phyloP scores from a whole-genome alignment of 2,888 invertebrate species.

The Dastarcus helophoroides region DNA sequence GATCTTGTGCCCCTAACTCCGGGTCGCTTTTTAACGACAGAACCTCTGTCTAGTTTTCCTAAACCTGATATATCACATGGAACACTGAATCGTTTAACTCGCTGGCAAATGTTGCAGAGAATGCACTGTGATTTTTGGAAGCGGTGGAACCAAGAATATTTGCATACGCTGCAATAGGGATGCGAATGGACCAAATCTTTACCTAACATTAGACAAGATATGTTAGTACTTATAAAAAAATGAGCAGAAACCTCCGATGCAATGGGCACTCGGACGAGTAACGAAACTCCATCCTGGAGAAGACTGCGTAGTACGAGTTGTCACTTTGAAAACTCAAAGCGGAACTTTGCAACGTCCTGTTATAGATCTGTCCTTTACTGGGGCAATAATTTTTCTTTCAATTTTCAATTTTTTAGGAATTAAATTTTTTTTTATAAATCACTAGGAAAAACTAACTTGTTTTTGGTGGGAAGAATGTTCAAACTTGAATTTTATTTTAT shows the following conservation, averaged over 20 bases:
- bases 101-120: constrained; percentile 10
- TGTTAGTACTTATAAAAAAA: constrained; percentile 12
- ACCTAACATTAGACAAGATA: constrained; percentile 6
- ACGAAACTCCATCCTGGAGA: constrained; percentile 6
- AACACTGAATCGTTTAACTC: constrained; percentile 9
- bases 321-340: constrained; percentile 7
- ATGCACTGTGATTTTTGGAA: constrained; percentile 15
- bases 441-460: too few relatives aligned
- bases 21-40: constrained; percentile 9
- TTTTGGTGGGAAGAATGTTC: too few relatives aligned
- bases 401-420: too few relatives aligned
- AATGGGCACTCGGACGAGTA: constrained; percentile 10
- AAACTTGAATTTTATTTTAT: too few relatives aligned
- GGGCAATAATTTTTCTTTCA: constrained; percentile 2
- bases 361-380: constrained; percentile 4
- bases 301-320: constrained; percentile 10
- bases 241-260: constrained; percentile 10
- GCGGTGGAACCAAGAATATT: constrained; percentile 13
- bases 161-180: constrained; percentile 13
- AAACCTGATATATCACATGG: constrained; percentile 4
- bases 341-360: constrained; percentile 5
- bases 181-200: constrained; percentile 12
- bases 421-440: too few relatives aligned
- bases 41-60: constrained; percentile 6
- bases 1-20: constrained; percentile 12